Conservation (phyloP, 1,140 invertebrate genomes). For the Apis florea region DNA sequence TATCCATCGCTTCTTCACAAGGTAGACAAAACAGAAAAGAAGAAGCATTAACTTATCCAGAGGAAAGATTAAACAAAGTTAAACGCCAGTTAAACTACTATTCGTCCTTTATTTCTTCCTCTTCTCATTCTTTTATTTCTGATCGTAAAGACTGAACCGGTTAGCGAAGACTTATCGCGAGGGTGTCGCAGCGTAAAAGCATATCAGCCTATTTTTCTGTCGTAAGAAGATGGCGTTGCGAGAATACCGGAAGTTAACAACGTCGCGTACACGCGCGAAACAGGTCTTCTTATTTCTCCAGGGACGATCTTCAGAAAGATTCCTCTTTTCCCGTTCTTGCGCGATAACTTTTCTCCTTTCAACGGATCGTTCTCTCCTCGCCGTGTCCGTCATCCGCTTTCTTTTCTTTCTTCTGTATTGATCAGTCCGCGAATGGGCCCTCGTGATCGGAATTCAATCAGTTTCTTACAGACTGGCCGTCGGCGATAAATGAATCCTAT, state of each 20-base stretch:
- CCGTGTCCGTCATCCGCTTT: background rate
- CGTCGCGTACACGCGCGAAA: constrained; percentile 45
- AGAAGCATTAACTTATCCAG: background rate
- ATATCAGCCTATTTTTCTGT: constrained; percentile 43
- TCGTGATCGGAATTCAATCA: constrained; percentile 37
- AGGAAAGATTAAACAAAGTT: background rate
- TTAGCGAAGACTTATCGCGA: constrained; percentile 53
- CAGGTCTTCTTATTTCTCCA: constrained; percentile 64
- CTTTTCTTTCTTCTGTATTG: background rate
- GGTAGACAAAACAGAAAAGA: background rate
- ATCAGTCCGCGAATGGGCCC: constrained; percentile 4
- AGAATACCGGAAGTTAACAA: constrained; percentile 38
- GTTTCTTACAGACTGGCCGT: background rate
- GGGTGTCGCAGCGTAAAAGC: constrained; percentile 30
- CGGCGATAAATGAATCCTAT: constrained; percentile 15
- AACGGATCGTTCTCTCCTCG: background rate
- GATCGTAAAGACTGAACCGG: constrained; percentile 19
- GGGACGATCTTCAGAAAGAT: constrained; percentile 49
- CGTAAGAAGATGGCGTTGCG: constrained; percentile 40
- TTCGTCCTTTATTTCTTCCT: background rate
- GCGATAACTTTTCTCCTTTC: background rate
- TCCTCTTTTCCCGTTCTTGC: constrained; percentile 42
- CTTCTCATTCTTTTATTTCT: constrained; percentile 2
- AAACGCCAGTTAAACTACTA: constrained; percentile 10
- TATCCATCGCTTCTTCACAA: background rate